A percentile compares a stretch with the other conserved stretches of the same genome.
Conservation (phyloP, 2,113 vertebrate genomes). For the Martes martes region DNA sequence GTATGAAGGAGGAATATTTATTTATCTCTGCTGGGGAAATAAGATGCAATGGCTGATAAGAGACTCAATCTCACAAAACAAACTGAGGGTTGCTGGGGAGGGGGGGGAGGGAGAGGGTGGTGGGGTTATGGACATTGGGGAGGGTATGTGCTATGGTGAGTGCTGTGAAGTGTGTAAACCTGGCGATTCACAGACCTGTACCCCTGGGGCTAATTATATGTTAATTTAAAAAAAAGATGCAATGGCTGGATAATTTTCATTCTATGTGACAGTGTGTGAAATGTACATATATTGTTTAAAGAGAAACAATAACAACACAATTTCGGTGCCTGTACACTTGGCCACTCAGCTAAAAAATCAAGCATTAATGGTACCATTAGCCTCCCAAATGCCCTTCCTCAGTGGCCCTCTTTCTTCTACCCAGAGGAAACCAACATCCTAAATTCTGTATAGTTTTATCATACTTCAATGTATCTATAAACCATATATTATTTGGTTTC, state of each 20-base stretch:
- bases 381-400: not conserved
- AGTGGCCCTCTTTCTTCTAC: not conserved
- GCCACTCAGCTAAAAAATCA: not conserved
- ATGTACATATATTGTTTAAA: not conserved
- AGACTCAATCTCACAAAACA: too few species aligned
- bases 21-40: not conserved
- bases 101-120: too few species aligned
- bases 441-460: not conserved
- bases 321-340: not conserved
- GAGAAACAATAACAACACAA: not conserved
- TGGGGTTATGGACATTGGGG: too few species aligned
- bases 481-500: not conserved
- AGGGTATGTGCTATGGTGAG: too few species aligned
- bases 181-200: too few species aligned
- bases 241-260: not conserved
- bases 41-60: not conserved
- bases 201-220: too few species aligned
- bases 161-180: too few species aligned
- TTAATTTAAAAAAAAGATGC: not conserved
- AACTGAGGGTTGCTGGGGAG: too few species aligned
- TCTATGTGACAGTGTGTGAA: not conserved
- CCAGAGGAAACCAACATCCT: not conserved
- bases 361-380: not conserved
- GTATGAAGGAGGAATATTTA: not conserved
- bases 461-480: not conserved